Base-by-base conservation (phyloP, 2,888 invertebrate genomes). In the Eurytoma adleriae region DNA sequence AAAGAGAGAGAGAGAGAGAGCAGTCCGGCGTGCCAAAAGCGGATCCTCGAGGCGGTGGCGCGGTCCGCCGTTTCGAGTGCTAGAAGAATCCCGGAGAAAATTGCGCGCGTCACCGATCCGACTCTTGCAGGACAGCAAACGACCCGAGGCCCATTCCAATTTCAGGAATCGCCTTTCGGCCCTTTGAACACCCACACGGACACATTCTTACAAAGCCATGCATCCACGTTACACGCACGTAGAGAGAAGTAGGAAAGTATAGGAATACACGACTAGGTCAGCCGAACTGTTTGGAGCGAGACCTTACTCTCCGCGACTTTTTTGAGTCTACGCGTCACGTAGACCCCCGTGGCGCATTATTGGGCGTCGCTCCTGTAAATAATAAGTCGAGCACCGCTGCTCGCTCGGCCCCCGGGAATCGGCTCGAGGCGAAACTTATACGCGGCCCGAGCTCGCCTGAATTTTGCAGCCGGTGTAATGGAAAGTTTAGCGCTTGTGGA, bases 401-500 rank as follows among this genome's bases (percentile, higher is more conserved):
- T 12, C 14, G 54, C 3, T 48, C n/a, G 18, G 40, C 40, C 40
- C 12, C n/a, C 18, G 20, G 1, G 48, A 18, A n/a, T 12, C 64
- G 48, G 18, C 48, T 64, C 40, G 14, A 5, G 18, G 18, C 18
- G 5, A 7, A 40, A 40, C 40, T 40, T 40, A 40, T 40, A 40
- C 10, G 40, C 40, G 40, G 40, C 7, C 10, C 40, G 40, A 10
- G 40, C 7, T 5, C 40, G 40, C 40, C 10, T 64, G 40, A 73
- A 73, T 64, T 56, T 74, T 40, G 20, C 57, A 74, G 48, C 27
- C 20, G 24, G 66, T 66, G 57, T 74, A 67, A 66, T 57, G 66
- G 27, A 74, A 48, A 66, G 66, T 74, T 74, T 40, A 30, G 20
- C 27, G 4, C 30, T 61, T 27, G 50, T 16, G 40, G 40, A 40